Base-by-base conservation (phyloP, 2,888 invertebrate species). In the Hirtodrosophila alboralis region DNA sequence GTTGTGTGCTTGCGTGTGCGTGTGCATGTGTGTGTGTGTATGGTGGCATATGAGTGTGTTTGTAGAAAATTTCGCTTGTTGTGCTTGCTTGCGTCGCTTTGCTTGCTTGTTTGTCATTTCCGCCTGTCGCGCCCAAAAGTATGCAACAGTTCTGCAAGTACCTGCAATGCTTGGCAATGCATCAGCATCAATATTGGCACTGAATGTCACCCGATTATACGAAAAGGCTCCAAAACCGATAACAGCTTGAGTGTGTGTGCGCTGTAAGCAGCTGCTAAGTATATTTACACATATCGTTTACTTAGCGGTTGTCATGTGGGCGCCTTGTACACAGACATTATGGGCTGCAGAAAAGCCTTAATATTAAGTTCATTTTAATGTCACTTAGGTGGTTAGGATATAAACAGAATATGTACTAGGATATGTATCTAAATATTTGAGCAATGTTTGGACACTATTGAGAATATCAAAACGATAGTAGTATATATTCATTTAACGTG, bases 181-280 rank as follows among this genome's bases (percentile, higher is more conserved):
- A 80, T 83, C 80, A 79, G 77, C 76, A 66, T 84, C 77, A 80
- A 80, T 70, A 80, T 86, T 80, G 84, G 62, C 77, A 66, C 56
- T 44, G 37, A 43, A 33, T 58, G 54, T 58, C 72, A 71, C 41
- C 61, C 49, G 75, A 51, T 63, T 57, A 60, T 60, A 54, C 54
- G 57, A 48, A 66, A 43, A 30, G 44, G 36, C 49, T 13, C 21
- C 38, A 13, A 72, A 41, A 27, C 34, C 47, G 59, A 64, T 76
- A 64, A 47, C 38, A 64, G 59, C 37, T 52, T 34, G 30, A 18
- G 43, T 36, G 23, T 59, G 38, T 37, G 30, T 31, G 9, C 36
- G 38, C 26, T 47, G 33, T 47, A 43, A 52, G 40, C 48, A 52
- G 49, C 54, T 59, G 64, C 68, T 68, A 68, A 58, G 57, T 23